Conservation (phyloP, 1,140 invertebrate species). For the Zaprionus davidi region DNA sequence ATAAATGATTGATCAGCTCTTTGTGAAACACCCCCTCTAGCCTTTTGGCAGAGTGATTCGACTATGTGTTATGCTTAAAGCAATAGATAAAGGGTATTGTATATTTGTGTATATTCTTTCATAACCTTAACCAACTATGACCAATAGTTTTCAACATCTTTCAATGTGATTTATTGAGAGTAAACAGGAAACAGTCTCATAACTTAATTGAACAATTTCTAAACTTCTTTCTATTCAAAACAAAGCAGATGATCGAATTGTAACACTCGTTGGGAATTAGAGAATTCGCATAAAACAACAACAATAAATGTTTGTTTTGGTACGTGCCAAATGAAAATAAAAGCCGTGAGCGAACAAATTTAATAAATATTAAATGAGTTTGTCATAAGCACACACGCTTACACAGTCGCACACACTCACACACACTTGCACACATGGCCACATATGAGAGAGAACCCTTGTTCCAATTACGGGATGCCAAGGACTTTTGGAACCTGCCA, state of each 20-base stretch:
- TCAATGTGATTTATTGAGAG: neutral
- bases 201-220: neutral
- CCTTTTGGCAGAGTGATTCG: no score
- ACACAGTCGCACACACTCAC: conserved; percentile 18
- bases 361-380: conserved; percentile 81
- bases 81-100: no score
- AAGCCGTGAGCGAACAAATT: conserved; percentile 69
- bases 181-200: neutral
- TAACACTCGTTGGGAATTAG: neutral
- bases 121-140: no score
- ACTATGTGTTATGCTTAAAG: no score
- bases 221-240: neutral
- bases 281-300: conserved; percentile 39
- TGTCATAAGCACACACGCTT: conserved; percentile 62
- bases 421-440: neutral
- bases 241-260: conserved; percentile 13
- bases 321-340: conserved; percentile 79
- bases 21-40: no score
- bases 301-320: conserved; percentile 59
- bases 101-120: no score
- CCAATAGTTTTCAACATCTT: no score
- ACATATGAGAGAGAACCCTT: conserved; percentile 53
- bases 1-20: neutral
- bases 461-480: conserved; percentile 65
- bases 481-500: conserved; percentile 25